A percentile compares a stretch with the other conserved stretches of the same genome.
Evolutionary conservation across 2,113 vertebrate species (phyloP).

Genomic region (Promerops cafer): DNA sequence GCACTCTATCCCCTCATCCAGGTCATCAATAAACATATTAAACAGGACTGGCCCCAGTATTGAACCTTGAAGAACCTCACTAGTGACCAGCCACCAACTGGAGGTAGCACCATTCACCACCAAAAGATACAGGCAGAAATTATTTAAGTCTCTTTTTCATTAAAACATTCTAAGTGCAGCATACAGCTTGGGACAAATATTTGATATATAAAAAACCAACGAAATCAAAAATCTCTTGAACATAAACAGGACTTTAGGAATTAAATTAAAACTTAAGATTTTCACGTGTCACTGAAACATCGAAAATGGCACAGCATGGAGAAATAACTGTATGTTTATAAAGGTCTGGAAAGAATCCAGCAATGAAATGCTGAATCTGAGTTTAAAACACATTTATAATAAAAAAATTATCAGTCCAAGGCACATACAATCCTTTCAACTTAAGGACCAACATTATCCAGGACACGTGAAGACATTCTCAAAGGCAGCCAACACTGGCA

Average conservation of each 20-base stretch:
- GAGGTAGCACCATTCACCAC: not conserved
- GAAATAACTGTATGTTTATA: not conserved
- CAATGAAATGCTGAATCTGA: not conserved
- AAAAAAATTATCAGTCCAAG: not conserved
- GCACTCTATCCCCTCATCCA: not conserved
- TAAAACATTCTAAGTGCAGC: not conserved
- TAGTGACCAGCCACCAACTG: no score
- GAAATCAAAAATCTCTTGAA: not conserved
- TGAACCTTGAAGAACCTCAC: not conserved
- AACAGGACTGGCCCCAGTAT: not conserved
- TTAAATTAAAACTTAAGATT: not conserved
- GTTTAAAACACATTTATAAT: not conserved
- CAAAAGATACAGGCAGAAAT: not conserved
- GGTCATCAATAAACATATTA: not conserved
- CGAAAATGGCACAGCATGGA: not conserved
- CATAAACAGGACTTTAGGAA: not conserved
- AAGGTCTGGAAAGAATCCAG: not conserved
- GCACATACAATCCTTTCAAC: not conserved
- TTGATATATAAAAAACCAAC: not conserved
- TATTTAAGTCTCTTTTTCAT: not conserved
- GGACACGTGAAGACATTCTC: not conserved
- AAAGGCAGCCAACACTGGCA: not conserved
- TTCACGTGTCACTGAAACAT: not conserved
- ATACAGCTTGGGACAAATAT: not conserved
- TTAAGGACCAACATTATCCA: not conserved